phyloP scores from a whole-genome alignment of 2,888 invertebrate species.

The Diaprepes abbreviatus region DNA sequence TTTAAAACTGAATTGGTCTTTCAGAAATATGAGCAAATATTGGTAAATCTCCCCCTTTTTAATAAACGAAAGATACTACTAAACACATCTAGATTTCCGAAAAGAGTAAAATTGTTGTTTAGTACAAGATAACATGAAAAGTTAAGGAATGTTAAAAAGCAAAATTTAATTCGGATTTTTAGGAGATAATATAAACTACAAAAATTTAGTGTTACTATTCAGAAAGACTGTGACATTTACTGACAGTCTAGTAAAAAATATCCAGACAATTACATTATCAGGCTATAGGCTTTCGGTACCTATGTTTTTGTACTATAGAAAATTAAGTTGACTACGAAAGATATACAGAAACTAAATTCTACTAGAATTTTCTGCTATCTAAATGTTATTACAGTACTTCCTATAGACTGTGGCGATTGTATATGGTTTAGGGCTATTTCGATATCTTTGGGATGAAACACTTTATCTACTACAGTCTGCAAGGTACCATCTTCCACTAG shows the following conservation, averaged over 20 bases:
- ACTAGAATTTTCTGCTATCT: slow-evolving; percentile 54
- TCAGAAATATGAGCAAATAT: too few relatives aligned
- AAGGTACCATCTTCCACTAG: slow-evolving; percentile 71
- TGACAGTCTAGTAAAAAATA: background rate
- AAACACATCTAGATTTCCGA: too few relatives aligned
- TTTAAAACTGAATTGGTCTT: too few relatives aligned
- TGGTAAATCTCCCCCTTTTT: too few relatives aligned
- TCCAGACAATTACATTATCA: background rate
- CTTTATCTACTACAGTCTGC: slow-evolving; percentile 73
- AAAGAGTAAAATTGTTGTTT: too few relatives aligned
- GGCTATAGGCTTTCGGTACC: background rate
- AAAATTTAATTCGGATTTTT: too few relatives aligned
- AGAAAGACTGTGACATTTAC: background rate
- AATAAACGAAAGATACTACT: too few relatives aligned
- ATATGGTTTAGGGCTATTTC: slow-evolving; percentile 64
- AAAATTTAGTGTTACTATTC: background rate
- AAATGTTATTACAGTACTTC: slow-evolving; percentile 65
- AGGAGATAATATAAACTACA: too few relatives aligned
- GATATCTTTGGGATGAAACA: slow-evolving; percentile 64
- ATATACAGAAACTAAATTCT: background rate
- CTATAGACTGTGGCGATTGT: slow-evolving; percentile 63
- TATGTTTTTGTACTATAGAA: slow-evolving; percentile 28
- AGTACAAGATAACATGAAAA: too few relatives aligned
- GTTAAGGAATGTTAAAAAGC: too few relatives aligned
- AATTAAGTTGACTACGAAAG: slow-evolving; percentile 10